Base-by-base conservation (phyloP, 2,797 vertebrate genomes). In the Liparis tanakae region DNA sequence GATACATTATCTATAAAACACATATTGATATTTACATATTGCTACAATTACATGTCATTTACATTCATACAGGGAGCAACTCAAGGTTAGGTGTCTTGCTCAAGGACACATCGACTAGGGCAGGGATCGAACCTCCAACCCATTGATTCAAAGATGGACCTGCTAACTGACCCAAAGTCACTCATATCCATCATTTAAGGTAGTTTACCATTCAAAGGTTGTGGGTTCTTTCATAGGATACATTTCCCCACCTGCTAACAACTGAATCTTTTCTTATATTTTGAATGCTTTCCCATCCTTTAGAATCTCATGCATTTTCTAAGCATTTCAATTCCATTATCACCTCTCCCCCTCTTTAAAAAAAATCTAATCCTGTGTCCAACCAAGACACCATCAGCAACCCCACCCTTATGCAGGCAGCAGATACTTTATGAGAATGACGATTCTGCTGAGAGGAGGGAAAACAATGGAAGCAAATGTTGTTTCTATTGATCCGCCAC, bases 401-500 rank as follows among this genome's bases (percentile, higher is more conserved):
- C 56, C 75, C 76, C 46, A 39, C 71, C 85, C 88, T 93, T 91
- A 93, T 92, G 87, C 66, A 62, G 46, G 34, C 73, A 88, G 83
- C 85, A 79, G 84, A 81, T 89, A 87, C 86, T 88, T 89, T 89
- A 90, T 80, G 84, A 88, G 90, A 89, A 90, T 64, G 67, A 70
- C 60, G 67, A 90, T 89, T 94, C 84, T 91, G 90, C 89, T 92
- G 93, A 91, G 85, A 83, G 82, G 89, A 87, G 85, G 78, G 60
- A 88, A 91, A 93, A 92, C 85, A 89, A 86, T 87, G 80, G 82
- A 74, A 82, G 90, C 85, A 92, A 93, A 95, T 93, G 85, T 66
- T 84, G 90, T 95, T 94, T 93, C 81, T 93, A 95, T 94, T 88
- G 94, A 94, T 94, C 90, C 84, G 80, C 58, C 72, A 14, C 22